A percentile compares a stretch with the other conserved stretches of the same genome.
Conservation (phyloP, 2,113 vertebrate genomes). For the Gopherus flavomarginatus region DNA sequence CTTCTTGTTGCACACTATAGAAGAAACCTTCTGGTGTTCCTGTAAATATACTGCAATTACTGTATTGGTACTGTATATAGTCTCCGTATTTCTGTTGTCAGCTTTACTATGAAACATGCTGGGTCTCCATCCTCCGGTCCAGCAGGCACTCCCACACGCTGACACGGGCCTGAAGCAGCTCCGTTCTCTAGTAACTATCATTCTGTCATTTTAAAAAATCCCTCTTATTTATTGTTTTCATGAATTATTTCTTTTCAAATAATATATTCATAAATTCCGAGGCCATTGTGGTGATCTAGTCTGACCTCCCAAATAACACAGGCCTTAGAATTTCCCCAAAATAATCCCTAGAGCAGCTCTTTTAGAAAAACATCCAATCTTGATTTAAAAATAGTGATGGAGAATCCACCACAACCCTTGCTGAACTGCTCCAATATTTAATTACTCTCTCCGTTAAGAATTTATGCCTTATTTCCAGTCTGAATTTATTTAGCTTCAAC, state of each 20-base stretch:
- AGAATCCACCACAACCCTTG: neutral
- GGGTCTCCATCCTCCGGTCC: neutral
- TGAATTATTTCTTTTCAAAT: neutral
- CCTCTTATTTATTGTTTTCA: neutral
- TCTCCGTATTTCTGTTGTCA: neutral
- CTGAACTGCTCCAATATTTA: neutral
- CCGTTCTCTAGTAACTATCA: neutral
- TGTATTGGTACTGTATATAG: neutral
- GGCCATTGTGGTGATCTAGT: neutral
- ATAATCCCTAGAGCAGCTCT: neutral
- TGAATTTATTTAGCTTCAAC: neutral
- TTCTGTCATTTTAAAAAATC: neutral
- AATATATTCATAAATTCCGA: neutral
- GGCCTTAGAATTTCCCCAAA: neutral
- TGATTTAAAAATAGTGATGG: neutral
- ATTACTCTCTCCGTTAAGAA: neutral
- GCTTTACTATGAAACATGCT: neutral
- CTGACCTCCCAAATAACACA: neutral
- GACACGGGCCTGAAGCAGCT: neutral
- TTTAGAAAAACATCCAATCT: neutral
- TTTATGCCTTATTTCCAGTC: neutral
- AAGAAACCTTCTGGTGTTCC: neutral
- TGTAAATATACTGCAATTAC: neutral
- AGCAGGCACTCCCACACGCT: neutral
- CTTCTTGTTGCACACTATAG: neutral